These are phyloP conservation scores for Halictus quadricinctus DNA, from an alignment of 2,888 invertebrate species.

Conservation along the genomic window DNA sequence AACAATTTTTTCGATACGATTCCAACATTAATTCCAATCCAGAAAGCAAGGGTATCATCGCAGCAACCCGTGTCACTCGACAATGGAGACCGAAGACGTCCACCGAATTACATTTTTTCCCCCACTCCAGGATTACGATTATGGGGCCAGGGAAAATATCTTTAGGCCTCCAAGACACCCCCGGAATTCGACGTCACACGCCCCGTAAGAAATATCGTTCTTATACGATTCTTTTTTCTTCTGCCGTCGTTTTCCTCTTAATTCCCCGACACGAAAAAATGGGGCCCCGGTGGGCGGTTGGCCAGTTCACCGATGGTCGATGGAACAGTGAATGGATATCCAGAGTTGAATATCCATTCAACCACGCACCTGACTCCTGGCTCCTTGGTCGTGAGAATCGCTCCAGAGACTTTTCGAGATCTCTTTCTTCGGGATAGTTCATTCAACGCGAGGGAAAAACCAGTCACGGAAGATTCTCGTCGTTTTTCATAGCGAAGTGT, in stretches of 20 bases:
- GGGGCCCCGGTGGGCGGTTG: constrained; percentile 76
- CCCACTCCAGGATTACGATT: constrained; percentile 38
- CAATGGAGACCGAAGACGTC: constrained; percentile 6
- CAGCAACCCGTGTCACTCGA: not conserved
- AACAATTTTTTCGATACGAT: not conserved
- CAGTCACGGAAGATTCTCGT: constrained; percentile 21
- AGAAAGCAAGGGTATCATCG: not conserved
- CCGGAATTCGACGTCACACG: constrained; percentile 41
- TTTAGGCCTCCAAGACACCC: constrained; percentile 29
- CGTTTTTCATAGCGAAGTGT: not conserved
- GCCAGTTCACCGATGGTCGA: constrained; percentile 37
- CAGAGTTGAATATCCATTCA: constrained; percentile 64
- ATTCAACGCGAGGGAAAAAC: constrained; percentile 24
- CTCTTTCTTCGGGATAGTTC: constrained; percentile 50
- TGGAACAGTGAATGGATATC: constrained; percentile 68
- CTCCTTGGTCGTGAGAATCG: constrained; percentile 72
- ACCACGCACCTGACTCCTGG: constrained; percentile 72
- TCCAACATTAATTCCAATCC: not conserved
- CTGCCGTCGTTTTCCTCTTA: constrained; percentile 34
- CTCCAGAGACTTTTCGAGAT: constrained; percentile 60
- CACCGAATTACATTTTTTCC: constrained; percentile 37
- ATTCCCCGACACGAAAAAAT: constrained; percentile 71
- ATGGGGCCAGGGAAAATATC: not conserved
- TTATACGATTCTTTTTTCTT: constrained; percentile 13
- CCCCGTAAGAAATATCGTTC: constrained; percentile 59